Conservation (phyloP, 1,140 invertebrate species). For the Meloidogyne hapla region DNA sequence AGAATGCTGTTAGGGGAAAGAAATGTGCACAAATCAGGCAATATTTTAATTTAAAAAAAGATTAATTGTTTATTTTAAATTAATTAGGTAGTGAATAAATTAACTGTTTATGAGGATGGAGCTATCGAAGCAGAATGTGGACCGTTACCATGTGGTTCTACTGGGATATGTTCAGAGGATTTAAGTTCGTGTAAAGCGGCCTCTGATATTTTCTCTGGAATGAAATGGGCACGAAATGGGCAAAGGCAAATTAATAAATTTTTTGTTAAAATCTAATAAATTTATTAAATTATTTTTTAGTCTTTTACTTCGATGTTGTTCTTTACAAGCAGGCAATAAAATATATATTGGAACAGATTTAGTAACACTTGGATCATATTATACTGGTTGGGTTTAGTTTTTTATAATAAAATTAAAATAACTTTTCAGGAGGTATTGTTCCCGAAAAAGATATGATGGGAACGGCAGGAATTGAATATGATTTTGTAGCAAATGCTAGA, state of each 20-base stretch:
- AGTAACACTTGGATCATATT: constrained; percentile 54
- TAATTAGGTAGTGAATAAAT: constrained; percentile 57
- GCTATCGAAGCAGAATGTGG: constrained; percentile 63
- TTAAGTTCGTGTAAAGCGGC: constrained; percentile 50
- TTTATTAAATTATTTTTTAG: constrained; percentile 42
- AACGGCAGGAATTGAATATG: constrained; percentile 53
- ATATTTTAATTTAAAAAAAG: too few relatives aligned
- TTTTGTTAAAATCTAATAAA: background rate
- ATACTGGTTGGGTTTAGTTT: constrained; percentile 24
- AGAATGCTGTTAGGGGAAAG: constrained; percentile 24
- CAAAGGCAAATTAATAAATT: constrained; percentile 49
- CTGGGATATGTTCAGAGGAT: constrained; percentile 53
- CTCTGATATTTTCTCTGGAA: constrained; percentile 56
- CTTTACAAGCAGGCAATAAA: constrained; percentile 45
- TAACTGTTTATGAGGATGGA: constrained; percentile 63
- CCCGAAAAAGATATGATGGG: constrained; percentile 53
- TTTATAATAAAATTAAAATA: background rate
- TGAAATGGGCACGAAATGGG: constrained; percentile 62
- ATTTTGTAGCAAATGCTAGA: constrained; percentile 60
- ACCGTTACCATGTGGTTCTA: constrained; percentile 59
- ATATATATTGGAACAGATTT: constrained; percentile 62
- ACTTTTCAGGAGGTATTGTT: constrained; percentile 50
- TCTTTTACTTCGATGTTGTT: constrained; percentile 59
- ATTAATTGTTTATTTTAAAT: background rate
- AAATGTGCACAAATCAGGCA: constrained; percentile 26